Percentiles rank a stretch among this genome's conserved stretches.
Conservation (phyloP, 2,888 invertebrate genomes). For the Rhingia rostrata region DNA sequence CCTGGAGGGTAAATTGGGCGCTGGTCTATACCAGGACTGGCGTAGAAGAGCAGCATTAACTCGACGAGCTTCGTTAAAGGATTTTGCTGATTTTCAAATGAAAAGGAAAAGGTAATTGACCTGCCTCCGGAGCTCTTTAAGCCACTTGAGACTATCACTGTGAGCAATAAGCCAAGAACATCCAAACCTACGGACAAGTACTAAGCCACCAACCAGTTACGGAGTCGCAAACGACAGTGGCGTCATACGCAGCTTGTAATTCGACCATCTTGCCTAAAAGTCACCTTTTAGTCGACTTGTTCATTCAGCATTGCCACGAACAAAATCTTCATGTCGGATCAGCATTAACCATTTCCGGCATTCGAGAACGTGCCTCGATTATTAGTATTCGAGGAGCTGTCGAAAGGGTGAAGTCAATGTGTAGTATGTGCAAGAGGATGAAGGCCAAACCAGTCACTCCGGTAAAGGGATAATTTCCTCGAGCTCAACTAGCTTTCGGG, state of each 20-base stretch:
- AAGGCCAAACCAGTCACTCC: no score
- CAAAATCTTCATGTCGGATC: no score
- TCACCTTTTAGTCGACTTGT: background rate
- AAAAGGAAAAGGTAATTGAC: background rate
- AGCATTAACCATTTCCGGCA: no score
- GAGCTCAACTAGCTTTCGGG: background rate
- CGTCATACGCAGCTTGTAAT: background rate
- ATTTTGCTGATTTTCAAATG: conserved; percentile 7
- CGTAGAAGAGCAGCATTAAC: background rate
- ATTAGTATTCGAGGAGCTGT: no score
- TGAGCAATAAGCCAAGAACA: background rate
- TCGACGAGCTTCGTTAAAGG: background rate
- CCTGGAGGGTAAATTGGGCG: background rate
- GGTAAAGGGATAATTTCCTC: background rate
- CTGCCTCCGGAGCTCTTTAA: background rate
- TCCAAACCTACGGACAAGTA: background rate
- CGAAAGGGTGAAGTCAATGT: no score
- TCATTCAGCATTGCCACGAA: background rate
- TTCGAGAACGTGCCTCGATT: no score
- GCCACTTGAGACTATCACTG: background rate
- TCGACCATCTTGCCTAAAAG: no score
- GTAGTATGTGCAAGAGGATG: no score
- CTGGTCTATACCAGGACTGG: conserved; percentile 8
- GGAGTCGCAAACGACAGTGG: background rate
- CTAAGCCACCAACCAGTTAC: conserved; percentile 6